Base-by-base conservation (phyloP, 2,113 vertebrate genomes). In the Grammomys dolichurus region DNA sequence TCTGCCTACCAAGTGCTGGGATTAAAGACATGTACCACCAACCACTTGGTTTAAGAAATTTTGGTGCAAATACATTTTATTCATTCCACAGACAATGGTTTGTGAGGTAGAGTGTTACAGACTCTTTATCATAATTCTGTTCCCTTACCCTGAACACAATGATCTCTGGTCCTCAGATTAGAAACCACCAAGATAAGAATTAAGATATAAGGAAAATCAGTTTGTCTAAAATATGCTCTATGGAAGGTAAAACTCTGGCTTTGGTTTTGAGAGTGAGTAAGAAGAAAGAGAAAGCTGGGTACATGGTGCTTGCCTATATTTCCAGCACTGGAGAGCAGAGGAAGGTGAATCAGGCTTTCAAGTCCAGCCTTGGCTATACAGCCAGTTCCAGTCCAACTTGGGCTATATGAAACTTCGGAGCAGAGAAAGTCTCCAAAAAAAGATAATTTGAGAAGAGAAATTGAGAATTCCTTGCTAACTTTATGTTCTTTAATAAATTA, bases 261-360 rank as follows among this genome's bases (percentile, higher is more conserved):
- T 91, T 24, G 75, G 26, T 90, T 93, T 95, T 78, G 94, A 77
- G 73, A 94, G 60, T 95, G 86, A 96, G 17, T 54, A 78, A 14
- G n/a, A 87, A 56, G 85, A 82, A 94, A 56, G 60, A 95, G 56
- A 81, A 40, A 46, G 46, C 84, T 87, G 65, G 20, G n/a, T 28
- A 31, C 58, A 63, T 17, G 43, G 11, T 33, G 4, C 43, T 16
- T 2, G 8, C 28, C 43, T 43, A 11, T 40, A 56, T 63, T 60
- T 60, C 36, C 22, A 60, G 56, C 24, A 43, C 58, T 36, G 63
- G 46, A 43, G 58, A 82, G 24, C 0, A 17, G 12, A 63, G n/a
- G 56, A 43, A 24, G 12, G 60, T 16, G 5, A 7, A 10, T 31
- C 60, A 65, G 56, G 58, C 24, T 9, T 43, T 65, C 16, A 33